phyloP scores from a whole-genome alignment of 2,888 invertebrate species.

The Psococerastis gibbosa region DNA sequence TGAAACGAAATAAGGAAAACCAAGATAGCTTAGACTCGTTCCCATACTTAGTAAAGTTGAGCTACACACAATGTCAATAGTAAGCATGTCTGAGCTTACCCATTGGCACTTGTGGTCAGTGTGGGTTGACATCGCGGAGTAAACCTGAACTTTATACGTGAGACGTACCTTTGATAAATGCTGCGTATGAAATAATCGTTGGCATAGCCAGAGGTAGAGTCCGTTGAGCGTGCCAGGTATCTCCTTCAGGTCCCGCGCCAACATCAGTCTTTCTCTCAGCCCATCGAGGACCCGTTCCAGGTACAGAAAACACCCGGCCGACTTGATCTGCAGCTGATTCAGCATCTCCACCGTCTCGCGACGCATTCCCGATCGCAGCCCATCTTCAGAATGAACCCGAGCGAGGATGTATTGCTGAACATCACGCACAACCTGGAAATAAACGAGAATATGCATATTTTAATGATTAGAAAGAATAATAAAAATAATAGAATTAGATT shows the following conservation, averaged over 20 bases:
- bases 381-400: constrained; percentile 73
- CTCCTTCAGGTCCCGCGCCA: constrained; percentile 73
- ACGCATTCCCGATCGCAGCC: constrained; percentile 71
- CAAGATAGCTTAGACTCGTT: no score
- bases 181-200: constrained; percentile 74
- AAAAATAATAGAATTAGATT: no score
- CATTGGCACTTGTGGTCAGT: no score
- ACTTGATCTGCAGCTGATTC: constrained; percentile 88
- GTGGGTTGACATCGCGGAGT: no score
- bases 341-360: constrained; percentile 84
- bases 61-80: no score
- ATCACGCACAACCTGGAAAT: constrained; percentile 66
- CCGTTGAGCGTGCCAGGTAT: constrained; percentile 93
- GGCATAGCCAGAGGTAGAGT: constrained; percentile 85
- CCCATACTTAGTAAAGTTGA: no score
- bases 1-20: background rate
- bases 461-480: no score
- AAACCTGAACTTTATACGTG: background rate
- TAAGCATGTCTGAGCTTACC: no score
- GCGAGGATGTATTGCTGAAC: constrained; percentile 89
- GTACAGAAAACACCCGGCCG: constrained; percentile 81
- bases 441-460: constrained; percentile 5
- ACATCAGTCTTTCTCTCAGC: constrained; percentile 82
- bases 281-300: constrained; percentile 77
- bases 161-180: constrained; percentile 57